Evolutionary conservation across 2,888 invertebrate species (phyloP).

Genomic region (Nephrotoma guestfalica): DNA sequence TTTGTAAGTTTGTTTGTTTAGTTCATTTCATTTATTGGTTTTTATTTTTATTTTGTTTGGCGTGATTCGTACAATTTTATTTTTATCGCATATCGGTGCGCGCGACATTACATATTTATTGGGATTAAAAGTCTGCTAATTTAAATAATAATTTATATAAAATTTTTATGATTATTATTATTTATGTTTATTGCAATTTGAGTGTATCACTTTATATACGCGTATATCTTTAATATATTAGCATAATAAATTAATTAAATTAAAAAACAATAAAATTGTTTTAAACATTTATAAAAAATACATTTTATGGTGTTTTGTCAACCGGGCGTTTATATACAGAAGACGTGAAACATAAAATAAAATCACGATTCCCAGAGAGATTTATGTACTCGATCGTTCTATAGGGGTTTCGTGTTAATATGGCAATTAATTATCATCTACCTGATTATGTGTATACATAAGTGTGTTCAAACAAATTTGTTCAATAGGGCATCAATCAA

Average conservation of each 20-base stretch:
- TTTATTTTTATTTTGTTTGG: not conserved
- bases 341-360: not conserved
- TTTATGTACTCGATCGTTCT: not conserved
- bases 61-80: not conserved
- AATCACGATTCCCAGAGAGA: not conserved
- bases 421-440: not conserved
- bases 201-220: not conserved
- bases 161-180: not conserved
- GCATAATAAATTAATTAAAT: not conserved
- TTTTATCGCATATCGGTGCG: not conserved
- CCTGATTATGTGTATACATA: not conserved
- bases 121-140: not conserved
- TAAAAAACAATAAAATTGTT: not conserved
- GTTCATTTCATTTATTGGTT: not conserved
- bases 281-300: not conserved
- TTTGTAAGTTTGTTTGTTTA: not conserved
- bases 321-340: not conserved
- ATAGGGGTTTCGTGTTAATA: not conserved
- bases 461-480: not conserved
- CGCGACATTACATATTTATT: not conserved
- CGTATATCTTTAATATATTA: too few relatives aligned
- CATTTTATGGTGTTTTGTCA: not conserved
- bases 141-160: not conserved
- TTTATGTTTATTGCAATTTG: not conserved
- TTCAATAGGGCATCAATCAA: not conserved